Evolutionary conservation across 2,113 vertebrate species (phyloP).

Genomic region (Loxodonta africana): DNA sequence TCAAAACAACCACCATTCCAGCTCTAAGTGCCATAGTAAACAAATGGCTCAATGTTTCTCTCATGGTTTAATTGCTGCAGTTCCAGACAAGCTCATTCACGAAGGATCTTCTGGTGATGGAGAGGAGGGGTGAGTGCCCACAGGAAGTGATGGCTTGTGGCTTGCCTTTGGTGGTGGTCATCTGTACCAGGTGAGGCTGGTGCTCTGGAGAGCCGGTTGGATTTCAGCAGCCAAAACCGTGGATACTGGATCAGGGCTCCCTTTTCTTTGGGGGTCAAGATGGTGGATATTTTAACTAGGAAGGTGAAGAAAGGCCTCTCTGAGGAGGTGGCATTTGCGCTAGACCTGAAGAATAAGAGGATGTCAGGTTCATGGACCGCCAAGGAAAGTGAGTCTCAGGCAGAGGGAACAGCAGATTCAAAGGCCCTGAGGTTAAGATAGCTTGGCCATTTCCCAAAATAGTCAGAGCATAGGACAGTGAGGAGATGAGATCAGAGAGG

Average conservation of each 20-base stretch:
- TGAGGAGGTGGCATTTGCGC: background rate
- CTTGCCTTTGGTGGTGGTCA: background rate
- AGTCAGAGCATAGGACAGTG: background rate
- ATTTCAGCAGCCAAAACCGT: background rate
- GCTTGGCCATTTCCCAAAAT: background rate
- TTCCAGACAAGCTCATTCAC: conserved; percentile 74
- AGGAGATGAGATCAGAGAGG: background rate
- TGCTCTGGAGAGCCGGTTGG: background rate
- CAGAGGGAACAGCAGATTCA: background rate
- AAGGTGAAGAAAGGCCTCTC: background rate
- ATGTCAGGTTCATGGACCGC: background rate
- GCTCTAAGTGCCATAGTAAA: conserved; percentile 80
- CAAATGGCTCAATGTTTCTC: conserved; percentile 73
- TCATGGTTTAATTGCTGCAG: conserved; percentile 66
- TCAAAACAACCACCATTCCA: conserved; percentile 77
- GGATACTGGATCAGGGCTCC: background rate
- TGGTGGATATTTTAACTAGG: background rate
- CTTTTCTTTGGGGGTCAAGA: background rate
- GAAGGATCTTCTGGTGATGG: conserved; percentile 50
- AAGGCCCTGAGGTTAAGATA: conserved; percentile 15
- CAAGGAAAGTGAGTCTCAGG: background rate
- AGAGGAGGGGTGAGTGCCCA: background rate
- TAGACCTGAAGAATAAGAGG: background rate
- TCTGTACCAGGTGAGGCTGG: background rate
- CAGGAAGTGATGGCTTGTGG: background rate